Evolutionary conservation across 1,140 invertebrate species (phyloP).

Genomic region (Drosophila biarmipes): DNA sequence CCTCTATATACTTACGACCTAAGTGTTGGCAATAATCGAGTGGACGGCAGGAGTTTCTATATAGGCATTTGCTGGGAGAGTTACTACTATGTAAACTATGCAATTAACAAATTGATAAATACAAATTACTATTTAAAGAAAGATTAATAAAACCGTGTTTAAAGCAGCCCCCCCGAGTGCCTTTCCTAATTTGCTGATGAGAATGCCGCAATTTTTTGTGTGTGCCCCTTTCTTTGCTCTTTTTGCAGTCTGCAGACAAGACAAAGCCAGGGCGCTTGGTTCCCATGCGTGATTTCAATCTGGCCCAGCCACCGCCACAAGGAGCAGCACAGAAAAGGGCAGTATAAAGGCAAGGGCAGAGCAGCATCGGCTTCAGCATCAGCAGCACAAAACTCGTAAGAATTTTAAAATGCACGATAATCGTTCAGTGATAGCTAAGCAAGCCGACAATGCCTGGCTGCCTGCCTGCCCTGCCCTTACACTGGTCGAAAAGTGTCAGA

Average conservation of each 20-base stretch:
- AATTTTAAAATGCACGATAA: slow-evolving; percentile 85
- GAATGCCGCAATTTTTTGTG: slow-evolving; percentile 46
- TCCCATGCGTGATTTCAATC: slow-evolving; percentile 81
- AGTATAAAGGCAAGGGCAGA: slow-evolving; percentile 69
- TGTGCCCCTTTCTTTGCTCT: slow-evolving; percentile 8
- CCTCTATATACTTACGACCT: slow-evolving; percentile 43
- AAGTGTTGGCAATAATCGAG: slow-evolving; percentile 53
- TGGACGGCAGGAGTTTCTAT: slow-evolving; percentile 29
- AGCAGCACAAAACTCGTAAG: slow-evolving; percentile 79
- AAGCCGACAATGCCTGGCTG: slow-evolving; percentile 75
- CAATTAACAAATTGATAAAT: slow-evolving; percentile 79
- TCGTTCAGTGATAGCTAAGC: slow-evolving; percentile 84
- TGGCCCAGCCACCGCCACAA: slow-evolving; percentile 45
- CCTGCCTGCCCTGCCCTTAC: slow-evolving; percentile 14
- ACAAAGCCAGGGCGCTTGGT: slow-evolving; percentile 78
- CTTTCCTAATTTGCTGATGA: slow-evolving; percentile 37
- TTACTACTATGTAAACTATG: slow-evolving; percentile 68
- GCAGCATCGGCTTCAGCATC: slow-evolving; percentile 53
- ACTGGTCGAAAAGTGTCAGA: neutral
- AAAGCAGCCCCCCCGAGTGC: slow-evolving; percentile 34
- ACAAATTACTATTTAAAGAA: slow-evolving; percentile 68
- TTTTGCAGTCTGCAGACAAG: slow-evolving; percentile 66
- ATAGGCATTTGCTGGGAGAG: slow-evolving; percentile 43
- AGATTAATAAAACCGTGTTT: slow-evolving; percentile 76
- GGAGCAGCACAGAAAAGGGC: slow-evolving; percentile 62